Conservation (phyloP, 2,888 invertebrate genomes). For the Aphelenchoides bicaudatus region DNA sequence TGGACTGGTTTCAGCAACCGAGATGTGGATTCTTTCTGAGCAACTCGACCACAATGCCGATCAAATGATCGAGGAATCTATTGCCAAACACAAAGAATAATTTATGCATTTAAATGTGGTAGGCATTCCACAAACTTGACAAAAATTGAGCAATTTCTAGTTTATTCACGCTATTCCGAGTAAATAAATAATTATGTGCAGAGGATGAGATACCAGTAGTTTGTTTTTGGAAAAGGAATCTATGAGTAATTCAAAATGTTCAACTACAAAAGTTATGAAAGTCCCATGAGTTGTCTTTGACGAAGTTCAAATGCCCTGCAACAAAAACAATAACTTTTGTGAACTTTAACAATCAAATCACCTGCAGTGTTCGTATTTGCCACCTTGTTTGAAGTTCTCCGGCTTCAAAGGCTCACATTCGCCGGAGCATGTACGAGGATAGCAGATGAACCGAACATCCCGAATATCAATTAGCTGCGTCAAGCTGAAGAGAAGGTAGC, state of each 20-base stretch:
- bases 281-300: conserved; percentile 18
- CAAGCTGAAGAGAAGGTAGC: conserved; percentile 48
- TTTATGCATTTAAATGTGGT: no score
- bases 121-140: no score
- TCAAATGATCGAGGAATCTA: conserved; percentile 69
- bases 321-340: conserved; percentile 27
- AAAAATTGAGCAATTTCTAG: no score
- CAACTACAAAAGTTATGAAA: conserved; percentile 4
- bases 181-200: no score
- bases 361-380: conserved; percentile 43
- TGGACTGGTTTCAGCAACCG: conserved; percentile 95
- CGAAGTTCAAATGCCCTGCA: conserved; percentile 13
- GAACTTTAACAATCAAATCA: conserved; percentile 35
- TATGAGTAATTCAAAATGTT: no score
- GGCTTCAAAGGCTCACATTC: conserved; percentile 56
- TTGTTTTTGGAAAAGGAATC: conserved; percentile 7
- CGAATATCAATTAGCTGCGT: conserved; percentile 49
- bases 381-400: conserved; percentile 42
- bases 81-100: no score
- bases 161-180: no score
- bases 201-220: conserved; percentile 12
- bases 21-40: conserved; percentile 80
- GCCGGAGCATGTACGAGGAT: conserved; percentile 49
- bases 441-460: conserved; percentile 48
- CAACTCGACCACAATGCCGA: conserved; percentile 77